These are phyloP conservation scores for Reticulitermes speratus DNA, from an alignment of 1,140 invertebrate genomes.

Conservation along the genomic window DNA sequence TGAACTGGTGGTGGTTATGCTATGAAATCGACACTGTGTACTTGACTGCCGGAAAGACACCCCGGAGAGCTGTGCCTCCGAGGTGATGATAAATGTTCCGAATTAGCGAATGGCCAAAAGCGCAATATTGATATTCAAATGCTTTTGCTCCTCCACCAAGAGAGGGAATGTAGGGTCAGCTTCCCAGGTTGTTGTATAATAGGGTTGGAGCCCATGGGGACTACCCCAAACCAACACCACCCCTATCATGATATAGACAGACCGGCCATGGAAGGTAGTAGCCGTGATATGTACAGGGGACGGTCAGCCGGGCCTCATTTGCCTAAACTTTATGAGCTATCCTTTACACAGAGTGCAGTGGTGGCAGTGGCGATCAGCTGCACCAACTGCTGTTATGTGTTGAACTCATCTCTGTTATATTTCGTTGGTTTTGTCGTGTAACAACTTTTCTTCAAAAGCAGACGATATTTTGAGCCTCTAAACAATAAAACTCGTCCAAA, in stretches of 20 bases:
- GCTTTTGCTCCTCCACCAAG: background rate
- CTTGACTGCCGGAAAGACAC: slow-evolving; percentile 14
- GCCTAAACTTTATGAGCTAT: slow-evolving; percentile 29
- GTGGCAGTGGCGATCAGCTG: background rate
- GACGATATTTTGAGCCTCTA: too few species aligned
- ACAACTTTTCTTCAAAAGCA: too few species aligned
- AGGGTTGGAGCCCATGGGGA: slow-evolving; percentile 7
- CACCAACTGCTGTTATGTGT: background rate
- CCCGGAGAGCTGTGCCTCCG: background rate
- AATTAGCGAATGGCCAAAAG: slow-evolving; percentile 16
- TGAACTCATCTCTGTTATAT: background rate
- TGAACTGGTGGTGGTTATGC: background rate
- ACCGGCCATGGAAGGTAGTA: background rate
- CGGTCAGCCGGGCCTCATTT: slow-evolving; percentile 22
- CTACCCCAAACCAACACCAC: background rate
- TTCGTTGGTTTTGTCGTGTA: background rate
- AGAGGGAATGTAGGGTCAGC: slow-evolving; percentile 14
- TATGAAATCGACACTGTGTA: background rate
- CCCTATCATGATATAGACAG: background rate
- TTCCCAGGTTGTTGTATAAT: slow-evolving; percentile 9
- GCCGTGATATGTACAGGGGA: slow-evolving; percentile 28
- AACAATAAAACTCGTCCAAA: too few species aligned
- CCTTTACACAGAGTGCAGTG: slow-evolving; percentile 10
- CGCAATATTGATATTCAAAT: slow-evolving; percentile 30
- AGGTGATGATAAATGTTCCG: slow-evolving; percentile 22